Conservation (phyloP, 2,113 vertebrate species). For the Phrynosoma blainvillii region DNA sequence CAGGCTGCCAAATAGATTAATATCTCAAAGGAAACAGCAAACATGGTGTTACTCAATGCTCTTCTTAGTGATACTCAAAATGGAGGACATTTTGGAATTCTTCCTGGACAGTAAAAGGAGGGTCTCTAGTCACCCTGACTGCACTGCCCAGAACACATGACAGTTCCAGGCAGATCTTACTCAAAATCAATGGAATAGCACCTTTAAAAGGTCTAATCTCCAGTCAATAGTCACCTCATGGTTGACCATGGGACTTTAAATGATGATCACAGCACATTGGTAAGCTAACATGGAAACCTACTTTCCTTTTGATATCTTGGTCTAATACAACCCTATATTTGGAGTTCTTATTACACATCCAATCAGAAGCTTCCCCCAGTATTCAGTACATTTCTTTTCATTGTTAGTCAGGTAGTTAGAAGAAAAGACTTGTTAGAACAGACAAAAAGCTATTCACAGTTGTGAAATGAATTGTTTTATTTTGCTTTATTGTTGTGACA, state of each 20-base stretch:
- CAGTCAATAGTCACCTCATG: neutral
- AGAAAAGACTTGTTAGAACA: neutral
- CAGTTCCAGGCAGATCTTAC: neutral
- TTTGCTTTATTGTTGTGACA: too few relatives aligned
- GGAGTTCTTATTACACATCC: neutral
- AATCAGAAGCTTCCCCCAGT: neutral
- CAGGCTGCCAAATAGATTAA: too few relatives aligned
- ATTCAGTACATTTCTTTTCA: neutral
- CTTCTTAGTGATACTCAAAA: too few relatives aligned
- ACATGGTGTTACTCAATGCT: too few relatives aligned
- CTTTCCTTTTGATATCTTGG: neutral
- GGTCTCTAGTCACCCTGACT: too few relatives aligned
- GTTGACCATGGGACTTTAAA: neutral
- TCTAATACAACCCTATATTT: too few relatives aligned
- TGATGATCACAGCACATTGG: neutral
- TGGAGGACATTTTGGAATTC: too few relatives aligned
- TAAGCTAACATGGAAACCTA: neutral
- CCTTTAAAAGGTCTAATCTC: neutral
- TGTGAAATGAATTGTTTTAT: too few relatives aligned
- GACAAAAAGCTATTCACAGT: neutral
- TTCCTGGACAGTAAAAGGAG: too few relatives aligned
- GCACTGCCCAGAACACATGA: neutral
- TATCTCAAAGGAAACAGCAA: too few relatives aligned
- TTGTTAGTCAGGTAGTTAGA: conserved; percentile 17
- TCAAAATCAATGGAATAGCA: neutral